phyloP scores from a whole-genome alignment of 2,888 invertebrate species.

The Schizotus pectinicornis region DNA sequence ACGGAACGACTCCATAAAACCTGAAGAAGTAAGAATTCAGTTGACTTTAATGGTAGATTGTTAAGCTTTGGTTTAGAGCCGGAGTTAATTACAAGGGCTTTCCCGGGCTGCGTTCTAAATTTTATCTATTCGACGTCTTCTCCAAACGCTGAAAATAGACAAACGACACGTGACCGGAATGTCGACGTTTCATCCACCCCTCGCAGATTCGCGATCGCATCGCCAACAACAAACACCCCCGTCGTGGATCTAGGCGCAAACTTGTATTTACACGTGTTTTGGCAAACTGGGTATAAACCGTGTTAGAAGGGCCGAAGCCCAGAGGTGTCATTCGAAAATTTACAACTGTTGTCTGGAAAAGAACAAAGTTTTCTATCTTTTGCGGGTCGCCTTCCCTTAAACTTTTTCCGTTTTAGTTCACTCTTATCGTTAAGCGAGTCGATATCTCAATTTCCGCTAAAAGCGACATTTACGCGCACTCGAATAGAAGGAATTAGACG shows the following conservation, averaged over 20 bases:
- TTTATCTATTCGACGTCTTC: conserved; percentile 33
- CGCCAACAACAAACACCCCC: too few species aligned
- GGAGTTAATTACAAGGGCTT: conserved; percentile 42
- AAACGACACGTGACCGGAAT: conserved; percentile 25
- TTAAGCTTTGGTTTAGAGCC: conserved; percentile 47
- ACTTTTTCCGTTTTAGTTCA: conserved; percentile 38
- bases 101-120: conserved; percentile 35
- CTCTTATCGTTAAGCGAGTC: conserved; percentile 40
- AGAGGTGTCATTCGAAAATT: conserved; percentile 44
- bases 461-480: conserved; percentile 38
- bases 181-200: too few species aligned
- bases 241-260: background rate
- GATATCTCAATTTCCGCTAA: conserved; percentile 41
- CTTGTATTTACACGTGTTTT: conserved; percentile 37
- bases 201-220: too few species aligned
- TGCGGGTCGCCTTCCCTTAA: conserved; percentile 37
- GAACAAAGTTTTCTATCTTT: conserved; percentile 44
- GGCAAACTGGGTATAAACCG: conserved; percentile 38
- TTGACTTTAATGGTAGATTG: conserved; percentile 47
- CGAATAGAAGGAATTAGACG: conserved; percentile 22
- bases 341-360: conserved; percentile 41
- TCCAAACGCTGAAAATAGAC: conserved; percentile 11
- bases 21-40: conserved; percentile 44
- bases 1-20: conserved; percentile 45
- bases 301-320: conserved; percentile 32